phyloP scores from a whole-genome alignment of 1,140 invertebrate species.

The Orius insidiosus region DNA sequence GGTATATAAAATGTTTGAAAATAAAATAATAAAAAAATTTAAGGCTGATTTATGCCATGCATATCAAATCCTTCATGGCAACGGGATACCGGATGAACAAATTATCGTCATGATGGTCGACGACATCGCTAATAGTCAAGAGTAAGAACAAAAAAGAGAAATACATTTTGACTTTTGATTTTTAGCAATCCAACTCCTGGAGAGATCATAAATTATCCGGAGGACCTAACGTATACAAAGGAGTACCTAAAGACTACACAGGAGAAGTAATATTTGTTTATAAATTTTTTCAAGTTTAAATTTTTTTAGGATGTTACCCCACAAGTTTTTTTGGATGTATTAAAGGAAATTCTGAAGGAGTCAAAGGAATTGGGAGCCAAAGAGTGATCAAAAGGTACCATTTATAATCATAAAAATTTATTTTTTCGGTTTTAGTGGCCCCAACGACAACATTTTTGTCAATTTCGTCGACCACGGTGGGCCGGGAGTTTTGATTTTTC shows the following conservation, averaged over 20 bases:
- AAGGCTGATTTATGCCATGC: slow-evolving; percentile 42
- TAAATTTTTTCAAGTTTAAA: background rate
- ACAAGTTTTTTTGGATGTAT: too few relatives aligned
- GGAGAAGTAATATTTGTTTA: slow-evolving; percentile 24
- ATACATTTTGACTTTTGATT: slow-evolving; percentile 1
- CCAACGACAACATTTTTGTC: slow-evolving; percentile 42
- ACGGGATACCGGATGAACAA: slow-evolving; percentile 37
- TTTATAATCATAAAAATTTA: background rate
- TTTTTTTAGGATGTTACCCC: too few relatives aligned
- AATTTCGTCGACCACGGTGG: slow-evolving; percentile 49
- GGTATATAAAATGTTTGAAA: slow-evolving; percentile 23
- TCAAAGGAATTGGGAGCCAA: background rate
- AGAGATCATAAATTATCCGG: slow-evolving; percentile 39
- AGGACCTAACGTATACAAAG: slow-evolving; percentile 39
- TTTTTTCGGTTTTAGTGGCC: slow-evolving; percentile 28
- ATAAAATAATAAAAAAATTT: slow-evolving; percentile 9
- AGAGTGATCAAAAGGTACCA: background rate
- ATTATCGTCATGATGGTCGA: slow-evolving; percentile 47
- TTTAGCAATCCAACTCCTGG: slow-evolving; percentile 39
- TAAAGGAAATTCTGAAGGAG: background rate
- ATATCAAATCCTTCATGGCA: slow-evolving; percentile 34
- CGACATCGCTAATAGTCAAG: slow-evolving; percentile 36
- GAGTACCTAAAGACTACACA: slow-evolving; percentile 39
- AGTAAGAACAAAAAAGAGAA: slow-evolving; percentile 25
- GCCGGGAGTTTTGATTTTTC: slow-evolving; percentile 38